phyloP scores from a whole-genome alignment of 2,888 invertebrate genomes.

The Diarsia mendica region DNA sequence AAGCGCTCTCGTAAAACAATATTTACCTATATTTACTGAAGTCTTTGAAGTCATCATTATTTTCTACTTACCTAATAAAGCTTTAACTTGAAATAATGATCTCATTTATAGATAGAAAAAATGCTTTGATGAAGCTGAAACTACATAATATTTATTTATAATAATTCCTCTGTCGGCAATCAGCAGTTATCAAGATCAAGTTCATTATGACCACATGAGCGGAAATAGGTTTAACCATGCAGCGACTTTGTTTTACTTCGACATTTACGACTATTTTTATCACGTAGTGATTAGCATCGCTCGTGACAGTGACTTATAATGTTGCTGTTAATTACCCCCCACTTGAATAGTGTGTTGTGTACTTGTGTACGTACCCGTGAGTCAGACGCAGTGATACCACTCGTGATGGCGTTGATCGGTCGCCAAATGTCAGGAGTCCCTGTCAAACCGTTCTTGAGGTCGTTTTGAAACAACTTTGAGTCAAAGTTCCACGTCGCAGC shows the following conservation, averaged over 20 bases:
- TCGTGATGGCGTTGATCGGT: constrained; percentile 91
- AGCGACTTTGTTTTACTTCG: constrained; percentile 30
- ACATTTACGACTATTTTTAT: constrained; percentile 53
- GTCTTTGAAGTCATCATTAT: constrained; percentile 32
- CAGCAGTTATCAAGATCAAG: constrained; percentile 35
- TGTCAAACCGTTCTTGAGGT: constrained; percentile 90
- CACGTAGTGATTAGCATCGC: constrained; percentile 47
- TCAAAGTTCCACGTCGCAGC: constrained; percentile 93
- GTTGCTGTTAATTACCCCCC: constrained; percentile 54
- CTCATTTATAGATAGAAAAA: constrained; percentile 36
- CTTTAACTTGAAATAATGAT: constrained; percentile 44
- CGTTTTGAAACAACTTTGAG: constrained; percentile 91
- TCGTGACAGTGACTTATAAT: constrained; percentile 55
- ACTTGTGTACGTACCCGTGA: constrained; percentile 88
- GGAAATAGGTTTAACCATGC: constrained; percentile 27
- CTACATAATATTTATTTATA: neutral
- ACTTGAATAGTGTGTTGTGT: constrained; percentile 63
- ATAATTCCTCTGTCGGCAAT: constrained; percentile 10
- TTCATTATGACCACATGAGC: constrained; percentile 18
- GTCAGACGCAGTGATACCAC: constrained; percentile 90
- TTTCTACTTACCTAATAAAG: constrained; percentile 19
- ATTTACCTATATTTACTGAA: constrained; percentile 17
- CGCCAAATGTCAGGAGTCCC: constrained; percentile 94
- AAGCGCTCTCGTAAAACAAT: constrained; percentile 24
- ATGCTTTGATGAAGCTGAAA: constrained; percentile 14